Conservation (phyloP, 1,140 invertebrate species). For the Drosophila mayri region DNA sequence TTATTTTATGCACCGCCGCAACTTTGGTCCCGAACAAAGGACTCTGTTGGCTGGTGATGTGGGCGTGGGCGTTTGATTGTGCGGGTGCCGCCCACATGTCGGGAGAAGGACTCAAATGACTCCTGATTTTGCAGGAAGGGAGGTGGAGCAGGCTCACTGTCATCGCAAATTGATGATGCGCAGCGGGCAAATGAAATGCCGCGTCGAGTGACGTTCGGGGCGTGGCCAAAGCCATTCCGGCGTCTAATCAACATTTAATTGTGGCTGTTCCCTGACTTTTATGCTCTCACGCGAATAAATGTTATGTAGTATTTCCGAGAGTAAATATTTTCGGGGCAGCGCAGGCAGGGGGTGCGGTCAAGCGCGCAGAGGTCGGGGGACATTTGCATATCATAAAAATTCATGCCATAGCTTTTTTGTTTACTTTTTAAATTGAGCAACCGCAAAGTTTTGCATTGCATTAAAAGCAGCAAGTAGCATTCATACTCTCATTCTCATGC, state of each 20-base stretch:
- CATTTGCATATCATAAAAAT: conserved; percentile 83
- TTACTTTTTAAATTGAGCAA: conserved; percentile 80
- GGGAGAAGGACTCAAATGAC: conserved; percentile 9
- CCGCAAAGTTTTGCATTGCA: conserved; percentile 81
- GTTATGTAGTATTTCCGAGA: conserved; percentile 23
- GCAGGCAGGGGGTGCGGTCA: conserved; percentile 27
- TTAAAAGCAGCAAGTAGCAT: conserved; percentile 61
- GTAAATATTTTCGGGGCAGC: conserved; percentile 48
- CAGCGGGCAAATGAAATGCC: conserved; percentile 36
- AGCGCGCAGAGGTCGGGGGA: neutral
- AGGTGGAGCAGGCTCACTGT: conserved; percentile 2
- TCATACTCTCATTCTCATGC: conserved; percentile 20
- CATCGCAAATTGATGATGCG: conserved; percentile 51
- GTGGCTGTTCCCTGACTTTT: conserved; percentile 47
- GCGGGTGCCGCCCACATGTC: conserved; percentile 45
- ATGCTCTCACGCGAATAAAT: conserved; percentile 8
- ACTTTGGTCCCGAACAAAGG: conserved; percentile 6
- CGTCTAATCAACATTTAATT: conserved; percentile 67
- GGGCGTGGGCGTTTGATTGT: conserved; percentile 25
- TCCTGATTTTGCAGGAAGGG: conserved; percentile 37
- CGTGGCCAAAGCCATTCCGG: conserved; percentile 1
- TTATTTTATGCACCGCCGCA: conserved; percentile 47
- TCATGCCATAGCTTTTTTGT: conserved; percentile 78
- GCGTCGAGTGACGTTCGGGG: conserved; percentile 18
- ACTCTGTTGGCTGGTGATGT: neutral